These are phyloP conservation scores for Germaria angustata DNA, from an alignment of 2,888 invertebrate species.

Conservation along the genomic window DNA sequence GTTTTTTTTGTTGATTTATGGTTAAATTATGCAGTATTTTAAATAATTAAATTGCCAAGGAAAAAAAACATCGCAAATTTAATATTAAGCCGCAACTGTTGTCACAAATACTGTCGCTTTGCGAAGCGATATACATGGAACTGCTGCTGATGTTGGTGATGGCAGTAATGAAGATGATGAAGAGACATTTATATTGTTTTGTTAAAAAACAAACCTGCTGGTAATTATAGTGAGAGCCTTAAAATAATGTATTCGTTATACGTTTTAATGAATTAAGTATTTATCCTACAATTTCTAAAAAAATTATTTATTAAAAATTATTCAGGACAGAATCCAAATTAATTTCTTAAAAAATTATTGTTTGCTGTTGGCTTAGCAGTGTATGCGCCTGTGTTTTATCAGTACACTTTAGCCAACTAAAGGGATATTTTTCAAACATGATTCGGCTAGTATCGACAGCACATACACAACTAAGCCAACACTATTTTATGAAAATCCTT, in stretches of 20 bases:
- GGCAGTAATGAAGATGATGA: conserved; percentile 42
- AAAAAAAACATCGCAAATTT: conserved; percentile 20
- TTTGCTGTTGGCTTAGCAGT: too few species aligned
- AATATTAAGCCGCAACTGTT: background rate
- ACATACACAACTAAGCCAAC: too few species aligned
- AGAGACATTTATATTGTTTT: conserved; percentile 6
- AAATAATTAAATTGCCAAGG: conserved; percentile 63
- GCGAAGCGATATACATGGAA: background rate
- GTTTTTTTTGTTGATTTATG: conserved; percentile 13
- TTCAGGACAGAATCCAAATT: too few species aligned
- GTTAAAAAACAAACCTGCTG: background rate
- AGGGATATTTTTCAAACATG: too few species aligned
- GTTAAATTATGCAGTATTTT: conserved; percentile 58
- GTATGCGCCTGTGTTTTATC: too few species aligned
- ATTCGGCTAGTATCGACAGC: too few species aligned
- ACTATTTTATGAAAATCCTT: too few species aligned
- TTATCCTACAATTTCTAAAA: too few species aligned
- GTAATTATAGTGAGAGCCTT: background rate
- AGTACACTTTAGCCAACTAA: too few species aligned
- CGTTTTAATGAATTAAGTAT: too few species aligned
- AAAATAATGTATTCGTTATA: background rate
- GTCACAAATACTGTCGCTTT: background rate
- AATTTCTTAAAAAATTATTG: too few species aligned
- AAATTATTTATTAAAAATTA: too few species aligned
- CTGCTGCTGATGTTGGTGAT: conserved; percentile 16